Evolutionary conservation across 2,113 vertebrate species (phyloP).

Genomic region (Sinosuthora webbiana): DNA sequence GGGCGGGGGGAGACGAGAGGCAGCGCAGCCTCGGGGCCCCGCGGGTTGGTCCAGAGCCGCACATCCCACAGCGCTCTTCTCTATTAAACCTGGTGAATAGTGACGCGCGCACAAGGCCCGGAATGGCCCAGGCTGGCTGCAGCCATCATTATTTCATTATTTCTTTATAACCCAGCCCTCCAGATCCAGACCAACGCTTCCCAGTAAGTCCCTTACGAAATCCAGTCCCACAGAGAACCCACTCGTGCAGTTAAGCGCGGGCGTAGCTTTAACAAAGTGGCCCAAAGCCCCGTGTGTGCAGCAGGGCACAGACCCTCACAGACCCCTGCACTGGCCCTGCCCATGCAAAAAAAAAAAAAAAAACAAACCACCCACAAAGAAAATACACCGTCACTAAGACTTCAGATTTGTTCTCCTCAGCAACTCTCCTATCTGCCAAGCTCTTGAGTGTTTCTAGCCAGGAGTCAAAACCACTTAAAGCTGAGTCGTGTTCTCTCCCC

Average conservation of each 20-base stretch:
- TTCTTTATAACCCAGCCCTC: neutral
- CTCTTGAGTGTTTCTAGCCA: neutral
- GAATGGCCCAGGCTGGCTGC: neutral
- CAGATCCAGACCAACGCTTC: rapidly evolving
- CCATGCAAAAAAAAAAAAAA: neutral
- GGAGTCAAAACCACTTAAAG: neutral
- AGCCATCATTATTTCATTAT: neutral
- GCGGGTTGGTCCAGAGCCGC: rapidly evolving
- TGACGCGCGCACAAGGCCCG: neutral
- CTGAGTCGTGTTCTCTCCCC: neutral
- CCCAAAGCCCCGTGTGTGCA: no score
- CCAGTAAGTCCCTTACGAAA: rapidly evolving
- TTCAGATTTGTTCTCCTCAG: neutral
- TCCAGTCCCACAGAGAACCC: rapidly evolving
- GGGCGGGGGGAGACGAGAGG: neutral
- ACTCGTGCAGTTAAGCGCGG: neutral
- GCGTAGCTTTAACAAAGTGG: rapidly evolving
- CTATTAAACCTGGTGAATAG: neutral
- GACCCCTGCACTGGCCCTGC: neutral
- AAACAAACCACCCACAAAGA: neutral
- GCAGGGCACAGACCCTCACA: neutral
- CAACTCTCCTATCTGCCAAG: neutral
- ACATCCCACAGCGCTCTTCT: neutral
- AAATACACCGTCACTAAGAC: neutral
- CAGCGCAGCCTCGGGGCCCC: neutral